A percentile compares a stretch with the other conserved stretches of the same genome.
These are phyloP conservation scores for Aricia artaxerxes DNA, from an alignment of 2,888 invertebrate genomes.

Conservation along the genomic window DNA sequence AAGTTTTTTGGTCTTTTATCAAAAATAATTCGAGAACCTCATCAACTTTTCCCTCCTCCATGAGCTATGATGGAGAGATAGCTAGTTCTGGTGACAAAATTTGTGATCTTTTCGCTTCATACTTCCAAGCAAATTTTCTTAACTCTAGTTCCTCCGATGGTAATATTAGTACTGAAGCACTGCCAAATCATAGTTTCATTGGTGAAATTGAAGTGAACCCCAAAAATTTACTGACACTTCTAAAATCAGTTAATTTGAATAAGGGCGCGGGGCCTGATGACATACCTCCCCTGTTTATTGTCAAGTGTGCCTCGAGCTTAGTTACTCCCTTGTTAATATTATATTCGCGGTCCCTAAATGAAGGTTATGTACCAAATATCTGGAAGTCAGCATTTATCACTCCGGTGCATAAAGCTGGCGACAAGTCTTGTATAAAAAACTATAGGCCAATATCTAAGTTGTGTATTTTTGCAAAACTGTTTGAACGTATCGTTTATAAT, in stretches of 20 bases:
- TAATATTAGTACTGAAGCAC: too few species aligned
- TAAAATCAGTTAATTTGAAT: background rate
- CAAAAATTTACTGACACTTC: too few species aligned
- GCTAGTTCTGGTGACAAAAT: background rate
- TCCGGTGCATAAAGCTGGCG: constrained; percentile 9
- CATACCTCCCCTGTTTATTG: background rate
- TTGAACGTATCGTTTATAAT: background rate
- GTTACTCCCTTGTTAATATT: background rate
- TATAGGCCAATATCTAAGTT: constrained; percentile 13
- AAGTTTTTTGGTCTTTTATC: background rate
- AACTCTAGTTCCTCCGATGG: too few species aligned
- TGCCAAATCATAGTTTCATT: background rate
- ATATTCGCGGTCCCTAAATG: background rate
- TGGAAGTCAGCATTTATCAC: constrained; percentile 27
- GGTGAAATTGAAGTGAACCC: background rate
- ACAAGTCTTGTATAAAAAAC: background rate
- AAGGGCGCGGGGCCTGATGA: constrained; percentile 20
- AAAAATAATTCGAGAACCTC: background rate
- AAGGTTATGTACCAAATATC: background rate
- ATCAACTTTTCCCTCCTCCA: too few species aligned
- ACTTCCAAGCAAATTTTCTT: constrained; percentile 1
- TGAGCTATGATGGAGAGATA: background rate
- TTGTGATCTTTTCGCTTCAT: background rate
- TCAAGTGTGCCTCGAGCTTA: background rate
- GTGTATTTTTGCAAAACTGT: background rate